Evolutionary conservation across 2,888 invertebrate species (phyloP).

Genomic region (Pammene aurita): DNA sequence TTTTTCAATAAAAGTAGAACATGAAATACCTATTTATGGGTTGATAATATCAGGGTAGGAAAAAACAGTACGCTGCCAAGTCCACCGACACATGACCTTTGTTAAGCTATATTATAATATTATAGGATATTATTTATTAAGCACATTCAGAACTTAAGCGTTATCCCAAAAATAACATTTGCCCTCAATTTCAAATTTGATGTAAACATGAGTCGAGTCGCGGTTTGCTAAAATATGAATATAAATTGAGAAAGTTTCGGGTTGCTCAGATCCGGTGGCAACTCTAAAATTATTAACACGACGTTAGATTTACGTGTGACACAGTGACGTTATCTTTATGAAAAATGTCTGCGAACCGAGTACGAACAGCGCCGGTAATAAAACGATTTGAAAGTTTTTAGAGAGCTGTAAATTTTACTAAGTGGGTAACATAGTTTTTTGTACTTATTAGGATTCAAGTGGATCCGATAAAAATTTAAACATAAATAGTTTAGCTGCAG

Average conservation of each 20-base stretch:
- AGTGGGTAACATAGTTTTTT: not conserved
- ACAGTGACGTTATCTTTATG: constrained; percentile 45
- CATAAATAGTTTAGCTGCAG: no score
- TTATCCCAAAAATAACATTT: constrained; percentile 29
- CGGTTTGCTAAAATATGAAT: constrained; percentile 78
- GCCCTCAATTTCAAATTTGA: constrained; percentile 55
- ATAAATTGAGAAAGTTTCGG: constrained; percentile 78
- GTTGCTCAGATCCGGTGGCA: constrained; percentile 66
- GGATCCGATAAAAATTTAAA: no score
- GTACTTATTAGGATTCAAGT: no score
- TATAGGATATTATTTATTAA: not conserved
- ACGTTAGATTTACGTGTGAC: constrained; percentile 60
- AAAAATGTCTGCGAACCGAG: constrained; percentile 47
- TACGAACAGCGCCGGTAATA: constrained; percentile 19
- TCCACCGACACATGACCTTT: no score
- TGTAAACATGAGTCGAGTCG: constrained; percentile 66
- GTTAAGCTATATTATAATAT: no score
- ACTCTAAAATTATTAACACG: constrained; percentile 76
- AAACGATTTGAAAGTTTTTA: constrained; percentile 9
- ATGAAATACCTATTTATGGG: no score
- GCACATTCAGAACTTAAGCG: constrained; percentile 24
- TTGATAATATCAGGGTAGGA: no score
- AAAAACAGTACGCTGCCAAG: no score
- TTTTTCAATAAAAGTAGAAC: no score
- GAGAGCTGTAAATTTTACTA: not conserved